phyloP scores from a whole-genome alignment of 2,888 invertebrate genomes.

The Cantharis rustica region DNA sequence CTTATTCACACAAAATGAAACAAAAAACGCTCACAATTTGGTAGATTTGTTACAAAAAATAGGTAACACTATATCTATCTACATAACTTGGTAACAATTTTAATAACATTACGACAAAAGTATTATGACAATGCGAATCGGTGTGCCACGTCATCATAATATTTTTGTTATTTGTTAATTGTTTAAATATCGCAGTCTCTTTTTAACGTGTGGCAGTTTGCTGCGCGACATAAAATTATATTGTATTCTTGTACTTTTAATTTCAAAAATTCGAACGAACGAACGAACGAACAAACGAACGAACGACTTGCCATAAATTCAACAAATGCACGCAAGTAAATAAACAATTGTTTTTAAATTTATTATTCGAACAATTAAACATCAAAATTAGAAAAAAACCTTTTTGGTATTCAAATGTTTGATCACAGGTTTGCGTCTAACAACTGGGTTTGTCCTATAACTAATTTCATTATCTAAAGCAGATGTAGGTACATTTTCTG shows the following conservation, averaged over 20 bases:
- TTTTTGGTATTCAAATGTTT: constrained; percentile 11
- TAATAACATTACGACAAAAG: constrained; percentile 52
- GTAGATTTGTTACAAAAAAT: constrained; percentile 53
- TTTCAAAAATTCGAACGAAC: constrained; percentile 22
- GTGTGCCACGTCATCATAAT: constrained; percentile 52
- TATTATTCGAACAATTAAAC: neutral
- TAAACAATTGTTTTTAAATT: constrained; percentile 7
- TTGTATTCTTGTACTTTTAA: constrained; percentile 11
- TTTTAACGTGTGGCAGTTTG: constrained; percentile 47
- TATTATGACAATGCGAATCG: constrained; percentile 51
- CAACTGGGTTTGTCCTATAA: constrained; percentile 24
- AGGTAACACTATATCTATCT: constrained; percentile 54
- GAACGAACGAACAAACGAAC: constrained; percentile 9
- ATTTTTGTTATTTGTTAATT: constrained; percentile 57
- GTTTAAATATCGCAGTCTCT: constrained; percentile 59
- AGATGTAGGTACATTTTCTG: constrained; percentile 34
- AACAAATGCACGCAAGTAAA: constrained; percentile 9
- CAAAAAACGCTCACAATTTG: constrained; percentile 29
- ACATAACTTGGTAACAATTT: constrained; percentile 54
- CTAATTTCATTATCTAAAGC: constrained; percentile 27
- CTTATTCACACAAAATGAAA: constrained; percentile 36
- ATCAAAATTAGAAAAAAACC: constrained; percentile 3
- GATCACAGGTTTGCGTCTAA: constrained; percentile 31
- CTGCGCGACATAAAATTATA: constrained; percentile 39
- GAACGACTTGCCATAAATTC: constrained; percentile 8